Evolutionary conservation across 2,113 vertebrate genomes (phyloP).

Genomic region (Myotis lucifugus): DNA sequence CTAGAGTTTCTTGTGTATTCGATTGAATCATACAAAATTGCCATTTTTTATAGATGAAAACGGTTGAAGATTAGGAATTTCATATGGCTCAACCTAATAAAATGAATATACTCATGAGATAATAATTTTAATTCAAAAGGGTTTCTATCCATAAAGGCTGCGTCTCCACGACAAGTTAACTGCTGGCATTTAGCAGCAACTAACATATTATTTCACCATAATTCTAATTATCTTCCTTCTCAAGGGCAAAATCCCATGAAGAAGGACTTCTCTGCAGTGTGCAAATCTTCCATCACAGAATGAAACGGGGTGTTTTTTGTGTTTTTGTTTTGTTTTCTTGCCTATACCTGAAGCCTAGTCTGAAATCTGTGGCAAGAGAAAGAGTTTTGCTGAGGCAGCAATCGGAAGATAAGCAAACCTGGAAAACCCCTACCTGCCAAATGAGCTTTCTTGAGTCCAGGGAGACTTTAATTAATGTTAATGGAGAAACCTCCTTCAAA

Average conservation of each 20-base stretch:
- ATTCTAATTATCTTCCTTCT: background rate
- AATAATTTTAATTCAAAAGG: background rate
- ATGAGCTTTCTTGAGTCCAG: conserved; percentile 53
- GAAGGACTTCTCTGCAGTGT: background rate
- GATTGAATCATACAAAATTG: background rate
- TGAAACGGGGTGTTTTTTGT: background rate
- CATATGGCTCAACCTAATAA: background rate
- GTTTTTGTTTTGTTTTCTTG: background rate
- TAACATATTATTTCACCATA: background rate
- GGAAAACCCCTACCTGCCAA: conserved; percentile 67
- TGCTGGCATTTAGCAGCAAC: background rate
- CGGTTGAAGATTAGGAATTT: background rate
- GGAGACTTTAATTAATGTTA: conserved; percentile 80
- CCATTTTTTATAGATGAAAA: background rate
- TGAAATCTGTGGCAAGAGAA: background rate
- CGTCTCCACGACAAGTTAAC: background rate
- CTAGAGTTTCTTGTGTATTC: background rate
- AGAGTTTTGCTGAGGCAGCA: conserved; percentile 15
- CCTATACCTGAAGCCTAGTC: background rate
- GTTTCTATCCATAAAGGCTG: background rate
- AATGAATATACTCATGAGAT: background rate
- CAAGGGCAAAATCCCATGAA: background rate
- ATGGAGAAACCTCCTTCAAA: conserved; percentile 80
- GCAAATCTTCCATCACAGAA: background rate
- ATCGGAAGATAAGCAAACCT: background rate